Percentiles rank a stretch among this genome's conserved stretches.
Conservation (phyloP, 1,140 invertebrate genomes). For the Philotrypesis tridentata region DNA sequence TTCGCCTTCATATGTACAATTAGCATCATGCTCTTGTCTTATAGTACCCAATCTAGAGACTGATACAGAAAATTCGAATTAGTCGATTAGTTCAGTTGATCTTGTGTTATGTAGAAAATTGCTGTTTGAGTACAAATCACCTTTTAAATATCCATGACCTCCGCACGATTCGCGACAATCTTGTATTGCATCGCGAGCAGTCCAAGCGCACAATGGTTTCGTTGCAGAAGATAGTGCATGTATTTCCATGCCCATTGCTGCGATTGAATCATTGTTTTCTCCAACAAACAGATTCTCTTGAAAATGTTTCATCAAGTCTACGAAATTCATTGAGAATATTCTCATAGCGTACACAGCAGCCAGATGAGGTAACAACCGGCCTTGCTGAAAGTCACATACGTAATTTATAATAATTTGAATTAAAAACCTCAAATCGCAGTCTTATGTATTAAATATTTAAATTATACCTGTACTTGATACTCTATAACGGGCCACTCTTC, state of each 20-base stretch:
- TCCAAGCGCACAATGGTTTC: slow-evolving; percentile 92
- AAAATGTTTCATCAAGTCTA: slow-evolving; percentile 56
- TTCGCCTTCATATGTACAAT: slow-evolving; percentile 96
- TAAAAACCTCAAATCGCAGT: slow-evolving; percentile 22
- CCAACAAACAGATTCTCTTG: slow-evolving; percentile 53
- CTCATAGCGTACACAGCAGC: slow-evolving; percentile 87
- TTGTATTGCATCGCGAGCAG: slow-evolving; percentile 87
- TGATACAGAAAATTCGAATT: slow-evolving; percentile 58
- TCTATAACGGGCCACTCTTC: slow-evolving; percentile 89
- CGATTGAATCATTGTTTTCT: slow-evolving; percentile 56
- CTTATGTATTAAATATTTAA: slow-evolving; percentile 63
- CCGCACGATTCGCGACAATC: slow-evolving; percentile 94
- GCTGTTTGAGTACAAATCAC: slow-evolving; percentile 71
- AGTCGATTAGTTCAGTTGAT: no score
- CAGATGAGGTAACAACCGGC: slow-evolving; percentile 91
- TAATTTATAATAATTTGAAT: slow-evolving; percentile 4
- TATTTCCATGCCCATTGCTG: slow-evolving; percentile 81
- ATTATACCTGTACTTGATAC: slow-evolving; percentile 88
- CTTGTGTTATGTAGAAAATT: no score
- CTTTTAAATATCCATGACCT: slow-evolving; percentile 86
- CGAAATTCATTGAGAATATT: slow-evolving; percentile 78
- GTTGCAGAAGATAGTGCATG: slow-evolving; percentile 91
- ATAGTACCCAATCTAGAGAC: slow-evolving; percentile 88
- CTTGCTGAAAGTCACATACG: slow-evolving; percentile 81
- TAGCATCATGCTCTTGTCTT: slow-evolving; percentile 92